A percentile compares a stretch with the other conserved stretches of the same genome.
Conservation (phyloP, 2,888 invertebrate genomes). For the Drosophila leonis region DNA sequence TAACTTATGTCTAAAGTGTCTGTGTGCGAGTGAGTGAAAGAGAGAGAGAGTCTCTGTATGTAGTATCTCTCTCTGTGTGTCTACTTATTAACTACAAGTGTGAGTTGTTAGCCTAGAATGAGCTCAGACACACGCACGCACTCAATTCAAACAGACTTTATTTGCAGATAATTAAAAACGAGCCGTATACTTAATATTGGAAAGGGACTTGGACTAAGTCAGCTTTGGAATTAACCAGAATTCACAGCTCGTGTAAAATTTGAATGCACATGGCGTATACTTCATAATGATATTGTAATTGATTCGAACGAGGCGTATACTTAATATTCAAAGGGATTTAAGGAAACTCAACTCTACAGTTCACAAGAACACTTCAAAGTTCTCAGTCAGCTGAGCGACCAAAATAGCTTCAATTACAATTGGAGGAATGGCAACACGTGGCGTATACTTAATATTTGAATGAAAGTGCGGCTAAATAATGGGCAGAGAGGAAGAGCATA, state of each 20-base stretch:
- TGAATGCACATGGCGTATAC: neutral
- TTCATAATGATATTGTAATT: neutral
- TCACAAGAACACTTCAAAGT: neutral
- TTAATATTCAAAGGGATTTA: neutral
- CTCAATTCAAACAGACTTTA: neutral
- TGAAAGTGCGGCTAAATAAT: neutral
- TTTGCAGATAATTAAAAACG: constrained; percentile 5
- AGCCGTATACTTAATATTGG: neutral
- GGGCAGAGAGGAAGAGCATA: neutral
- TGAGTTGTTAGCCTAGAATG: constrained; percentile 38
- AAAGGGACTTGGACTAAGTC: neutral
- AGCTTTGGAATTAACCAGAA: neutral
- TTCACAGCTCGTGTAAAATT: neutral
- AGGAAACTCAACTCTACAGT: neutral
- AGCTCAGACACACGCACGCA: constrained; percentile 11
- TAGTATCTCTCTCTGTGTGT: neutral
- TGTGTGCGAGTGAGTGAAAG: neutral
- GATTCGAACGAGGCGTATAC: neutral
- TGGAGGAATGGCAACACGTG: constrained; percentile 1
- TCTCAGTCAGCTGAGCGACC: neutral
- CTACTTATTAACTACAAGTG: constrained; percentile 45
- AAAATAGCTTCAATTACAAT: neutral
- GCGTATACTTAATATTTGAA: neutral
- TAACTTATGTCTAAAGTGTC: constrained; percentile 32
- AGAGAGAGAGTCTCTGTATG: neutral